Conservation (phyloP, 2,888 invertebrate genomes). For the Zygogramma bicolorata region DNA sequence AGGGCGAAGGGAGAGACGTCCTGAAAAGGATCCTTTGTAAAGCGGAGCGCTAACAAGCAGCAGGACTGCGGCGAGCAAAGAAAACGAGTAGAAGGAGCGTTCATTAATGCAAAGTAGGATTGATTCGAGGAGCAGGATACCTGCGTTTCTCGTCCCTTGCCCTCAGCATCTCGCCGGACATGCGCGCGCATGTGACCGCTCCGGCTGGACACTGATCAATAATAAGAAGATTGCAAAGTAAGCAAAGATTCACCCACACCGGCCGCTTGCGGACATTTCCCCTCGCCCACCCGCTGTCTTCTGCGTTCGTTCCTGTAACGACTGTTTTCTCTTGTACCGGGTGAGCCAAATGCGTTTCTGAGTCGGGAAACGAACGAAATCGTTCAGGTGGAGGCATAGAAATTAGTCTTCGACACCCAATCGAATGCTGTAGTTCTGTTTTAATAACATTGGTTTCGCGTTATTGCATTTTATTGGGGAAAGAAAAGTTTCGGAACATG, state of each 20-base stretch:
- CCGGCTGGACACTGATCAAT: conserved; percentile 68
- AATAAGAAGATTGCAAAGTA: conserved; percentile 70
- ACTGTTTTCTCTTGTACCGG: not conserved
- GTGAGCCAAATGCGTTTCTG: not conserved
- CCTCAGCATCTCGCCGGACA: conserved; percentile 59
- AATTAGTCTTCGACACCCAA: no score
- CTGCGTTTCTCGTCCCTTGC: conserved; percentile 46
- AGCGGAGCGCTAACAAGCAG: conserved; percentile 51
- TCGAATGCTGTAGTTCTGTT: no score
- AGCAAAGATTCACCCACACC: conserved; percentile 62
- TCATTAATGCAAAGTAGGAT: conserved; percentile 61
- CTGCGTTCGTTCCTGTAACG: not conserved
- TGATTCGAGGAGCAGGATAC: conserved; percentile 51
- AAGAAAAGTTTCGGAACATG: no score
- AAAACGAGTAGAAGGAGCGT: conserved; percentile 53
- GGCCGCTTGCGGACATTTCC: conserved; percentile 44
- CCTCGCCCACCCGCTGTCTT: conserved; percentile 10
- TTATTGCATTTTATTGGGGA: no score
- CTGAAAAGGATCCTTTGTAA: conserved; percentile 32
- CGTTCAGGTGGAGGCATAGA: no score
- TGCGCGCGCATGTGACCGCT: conserved; percentile 68
- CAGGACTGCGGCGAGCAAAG: conserved; percentile 54
- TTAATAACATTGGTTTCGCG: no score
- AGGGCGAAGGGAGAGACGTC: conserved; percentile 22
- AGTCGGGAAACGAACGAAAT: not conserved